These are phyloP conservation scores for Propithecus deckenii DNA, from an alignment of 2,797 vertebrate genomes.

Conservation along the genomic window DNA sequence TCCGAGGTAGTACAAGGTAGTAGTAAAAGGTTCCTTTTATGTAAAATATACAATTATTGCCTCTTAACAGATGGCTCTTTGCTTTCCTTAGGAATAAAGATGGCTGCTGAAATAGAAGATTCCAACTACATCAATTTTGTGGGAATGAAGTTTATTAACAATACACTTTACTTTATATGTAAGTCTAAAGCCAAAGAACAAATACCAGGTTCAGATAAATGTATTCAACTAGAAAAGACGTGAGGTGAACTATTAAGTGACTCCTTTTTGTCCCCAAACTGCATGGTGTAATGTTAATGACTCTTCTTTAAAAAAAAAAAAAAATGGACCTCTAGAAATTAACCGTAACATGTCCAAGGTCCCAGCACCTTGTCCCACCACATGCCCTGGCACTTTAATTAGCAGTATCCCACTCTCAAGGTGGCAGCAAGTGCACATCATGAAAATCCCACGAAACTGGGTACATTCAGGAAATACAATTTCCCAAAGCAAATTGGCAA, in stretches of 20 bases:
- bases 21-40: not conserved
- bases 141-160: conserved; percentile 61
- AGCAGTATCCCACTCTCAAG: not conserved
- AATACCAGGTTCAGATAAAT: not conserved
- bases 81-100: conserved; percentile 61
- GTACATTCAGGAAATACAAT: not conserved
- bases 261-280: conserved; percentile 12
- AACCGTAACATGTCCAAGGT: not conserved
- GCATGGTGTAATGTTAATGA: not conserved
- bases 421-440: not conserved
- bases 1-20: not conserved
- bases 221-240: conserved; percentile 20
- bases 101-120: conserved; percentile 20
- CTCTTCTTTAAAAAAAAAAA: not conserved
- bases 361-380: not conserved
- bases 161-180: conserved; percentile 73
- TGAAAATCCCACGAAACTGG: conserved; percentile 6
- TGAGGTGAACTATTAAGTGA: conserved; percentile 4
- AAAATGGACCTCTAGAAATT: conserved; percentile 27
- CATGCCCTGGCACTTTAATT: not conserved
- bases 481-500: conserved; percentile 5
- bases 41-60: not conserved
- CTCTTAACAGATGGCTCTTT: conserved; percentile 32
- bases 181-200: conserved; percentile 52
- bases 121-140: conserved; percentile 52